phyloP scores from a whole-genome alignment of 2,113 vertebrate species.

The Xiphophorus couchianus region DNA sequence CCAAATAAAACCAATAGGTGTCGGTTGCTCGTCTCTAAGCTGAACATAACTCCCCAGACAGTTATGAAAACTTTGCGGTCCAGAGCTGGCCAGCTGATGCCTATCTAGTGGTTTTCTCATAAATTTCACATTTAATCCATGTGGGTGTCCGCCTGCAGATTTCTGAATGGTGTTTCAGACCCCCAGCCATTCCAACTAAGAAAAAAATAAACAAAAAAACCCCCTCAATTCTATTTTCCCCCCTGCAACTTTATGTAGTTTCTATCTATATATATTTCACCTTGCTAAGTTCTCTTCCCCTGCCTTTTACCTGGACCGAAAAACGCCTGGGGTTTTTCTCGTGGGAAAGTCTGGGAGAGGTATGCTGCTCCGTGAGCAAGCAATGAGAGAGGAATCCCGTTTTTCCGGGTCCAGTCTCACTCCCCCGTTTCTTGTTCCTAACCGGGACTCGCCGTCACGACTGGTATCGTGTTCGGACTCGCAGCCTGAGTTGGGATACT shows the following conservation, averaged over 20 bases:
- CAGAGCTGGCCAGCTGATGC: slow-evolving; percentile 40
- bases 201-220: too few relatives aligned
- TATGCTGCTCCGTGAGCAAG: slow-evolving; percentile 74
- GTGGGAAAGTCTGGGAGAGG: slow-evolving; percentile 76
- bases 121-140: slow-evolving; percentile 38
- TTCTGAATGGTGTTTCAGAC: slow-evolving; percentile 4
- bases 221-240: background rate
- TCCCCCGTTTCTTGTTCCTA: slow-evolving; percentile 55
- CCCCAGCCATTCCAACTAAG: background rate
- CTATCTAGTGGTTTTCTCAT: slow-evolving; percentile 55
- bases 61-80: slow-evolving; percentile 28
- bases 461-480: slow-evolving; percentile 65
- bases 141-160: slow-evolving; percentile 6
- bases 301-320: slow-evolving; percentile 42
- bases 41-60: slow-evolving; percentile 10
- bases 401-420: slow-evolving; percentile 74
- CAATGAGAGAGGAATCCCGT: slow-evolving; percentile 75
- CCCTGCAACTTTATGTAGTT: background rate
- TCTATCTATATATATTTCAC: slow-evolving; percentile 20
- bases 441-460: slow-evolving; percentile 40
- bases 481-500: slow-evolving; percentile 56
- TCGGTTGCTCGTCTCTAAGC: background rate
- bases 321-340: slow-evolving; percentile 78
- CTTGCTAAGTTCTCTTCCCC: background rate
- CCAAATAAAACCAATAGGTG: background rate